Base-by-base conservation (phyloP, 2,888 invertebrate species). In the Onchidella celtica region DNA sequence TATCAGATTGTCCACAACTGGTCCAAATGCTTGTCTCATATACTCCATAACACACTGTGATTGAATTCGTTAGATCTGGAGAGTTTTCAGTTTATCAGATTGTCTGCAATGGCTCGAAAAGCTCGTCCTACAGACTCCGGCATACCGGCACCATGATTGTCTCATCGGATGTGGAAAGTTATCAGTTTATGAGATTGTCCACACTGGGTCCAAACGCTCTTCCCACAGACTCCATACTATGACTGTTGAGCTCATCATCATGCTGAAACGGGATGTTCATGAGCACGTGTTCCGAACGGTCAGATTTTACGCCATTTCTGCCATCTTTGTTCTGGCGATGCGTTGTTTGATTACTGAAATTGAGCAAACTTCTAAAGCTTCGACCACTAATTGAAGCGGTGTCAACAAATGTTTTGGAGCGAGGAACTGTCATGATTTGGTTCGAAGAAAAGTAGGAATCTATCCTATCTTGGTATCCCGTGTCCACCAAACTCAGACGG, bases 371-470 rank as follows among this genome's bases (percentile, higher is more conserved):
- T 17, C 57, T 55, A 65, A 36, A 82, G 65, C 75, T 81, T 21
- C 75, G 40, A 0, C 81, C 83, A 63, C 83, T 79, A 32, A 72
- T 38, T 17, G 83, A 83, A n/a, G 68, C 61, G 17, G 75, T 65
- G 63, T 83, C 83, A 32, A 59, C 55, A 61, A 83, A 65, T 0
- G 86, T 86, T 69, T 83, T 85, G 21, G 85, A 81, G 27, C 88
- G 14, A 86, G 87, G 47, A 6, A 87, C 87, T 32, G 87, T 75
- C 3, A 83, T 81, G 17, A 87, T 81, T 2, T 85, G 82, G 9
- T 81, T 83, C 3, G 88, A 85, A 6, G 87, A 86, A 74, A 89
- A 86, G 66, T 84, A 87, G n/a, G 86, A 85, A 29, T 87, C 87
- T n/a, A 85, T 84, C 32, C 86, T 79, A 11, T 87, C 87, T 32